Base-by-base conservation (phyloP, 1,140 invertebrate species). In the Magallana ariakensis region DNA sequence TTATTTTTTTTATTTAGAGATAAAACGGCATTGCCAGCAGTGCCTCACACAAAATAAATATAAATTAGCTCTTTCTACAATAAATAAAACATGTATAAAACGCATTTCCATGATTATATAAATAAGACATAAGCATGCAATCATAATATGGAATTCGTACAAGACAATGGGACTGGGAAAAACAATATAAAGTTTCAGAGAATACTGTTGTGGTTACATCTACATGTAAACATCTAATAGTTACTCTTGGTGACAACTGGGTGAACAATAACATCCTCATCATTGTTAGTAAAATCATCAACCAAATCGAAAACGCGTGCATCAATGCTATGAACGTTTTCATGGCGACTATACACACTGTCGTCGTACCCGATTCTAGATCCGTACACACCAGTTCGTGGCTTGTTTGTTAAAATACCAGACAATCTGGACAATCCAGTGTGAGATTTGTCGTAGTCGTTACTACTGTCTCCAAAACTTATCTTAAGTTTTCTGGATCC, bases 161-260 rank as follows among this genome's bases (percentile, higher is more conserved):
- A 75, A 75, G 10, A 75, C 66, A 75, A 46, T 33, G 66, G 66
- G 66, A 75, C 66, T 75, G 58, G 15, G 11, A 75, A 75, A 75
- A 19, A 75, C 7, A 75, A 75, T 13, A 75, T 26, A 10, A 26
- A 26, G 22, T 26, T 75, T 33, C 9, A 75, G 15, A 26, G 22
- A 75, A 75, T 75, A 75, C 66, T 75, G 66, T 11, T 75, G 10
- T 26, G 8, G 10, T 10, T 26, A 75, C 19, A 75, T 46, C 22
- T n/a, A 13, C 9, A 13, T 60, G 9, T 16, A 46, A 46, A 46
- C 66, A 75, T 75, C 66, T 75, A 75, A 33, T 75, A 75, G 22
- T 22, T 75, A 26, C 66, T 75, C 22, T 22, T 75, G 15, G 66
- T 75, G 66, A 75, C 66, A 75, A 75, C 7, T 11, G 66, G 66